phyloP scores from a whole-genome alignment of 2,888 invertebrate genomes.

The Drosophila putrida region DNA sequence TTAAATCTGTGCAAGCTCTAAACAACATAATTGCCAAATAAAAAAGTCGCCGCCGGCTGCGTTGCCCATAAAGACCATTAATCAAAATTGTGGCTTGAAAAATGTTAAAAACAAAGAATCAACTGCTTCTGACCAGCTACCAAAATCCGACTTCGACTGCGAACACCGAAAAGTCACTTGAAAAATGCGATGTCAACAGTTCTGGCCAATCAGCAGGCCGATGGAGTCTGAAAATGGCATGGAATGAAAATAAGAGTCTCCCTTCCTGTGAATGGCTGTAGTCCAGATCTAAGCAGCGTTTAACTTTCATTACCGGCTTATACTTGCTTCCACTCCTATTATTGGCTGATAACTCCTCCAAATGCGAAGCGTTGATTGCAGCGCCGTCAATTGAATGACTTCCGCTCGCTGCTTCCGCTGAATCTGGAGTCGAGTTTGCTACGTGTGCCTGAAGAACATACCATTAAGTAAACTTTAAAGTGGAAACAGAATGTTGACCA shows the following conservation, averaged over 20 bases:
- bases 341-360: conserved; percentile 5
- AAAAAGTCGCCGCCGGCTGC: conserved; percentile 71
- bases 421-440: not conserved
- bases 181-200: conserved; percentile 70
- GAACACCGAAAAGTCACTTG: conserved; percentile 15
- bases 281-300: conserved; percentile 20
- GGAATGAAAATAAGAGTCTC: not conserved
- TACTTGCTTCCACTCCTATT: conserved; percentile 3
- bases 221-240: not conserved
- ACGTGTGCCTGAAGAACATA: conserved; percentile 32
- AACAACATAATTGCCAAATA: conserved; percentile 83
- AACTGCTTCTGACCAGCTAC: conserved; percentile 33
- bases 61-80: conserved; percentile 63
- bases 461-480: conserved; percentile 38
- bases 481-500: conserved; percentile 19
- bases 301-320: conserved; percentile 29
- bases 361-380: conserved; percentile 56
- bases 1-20: conserved; percentile 71
- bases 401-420: conserved; percentile 55
- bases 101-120: conserved; percentile 32
- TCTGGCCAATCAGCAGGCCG: conserved; percentile 64
- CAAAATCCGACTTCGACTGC: conserved; percentile 13
- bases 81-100: conserved; percentile 63
- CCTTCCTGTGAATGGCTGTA: not conserved
- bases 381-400: conserved; percentile 55